A percentile compares a stretch with the other conserved stretches of the same genome.
Evolutionary conservation across 2,113 vertebrate genomes (phyloP).

Genomic region (Leptobrachium leishanense): DNA sequence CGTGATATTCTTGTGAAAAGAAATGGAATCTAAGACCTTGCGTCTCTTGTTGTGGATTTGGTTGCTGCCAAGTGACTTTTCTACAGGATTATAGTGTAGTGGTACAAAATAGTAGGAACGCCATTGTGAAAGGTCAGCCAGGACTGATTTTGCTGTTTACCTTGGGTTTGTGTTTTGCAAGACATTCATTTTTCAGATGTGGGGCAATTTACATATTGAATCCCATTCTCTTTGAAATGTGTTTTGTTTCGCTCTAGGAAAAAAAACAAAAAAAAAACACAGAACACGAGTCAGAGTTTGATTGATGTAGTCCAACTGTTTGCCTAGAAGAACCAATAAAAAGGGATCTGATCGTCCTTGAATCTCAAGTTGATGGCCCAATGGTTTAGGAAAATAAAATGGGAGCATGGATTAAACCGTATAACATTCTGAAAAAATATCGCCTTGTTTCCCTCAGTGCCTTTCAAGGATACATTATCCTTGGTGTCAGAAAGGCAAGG

Average conservation of each 20-base stretch:
- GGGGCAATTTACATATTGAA: constrained; percentile 43
- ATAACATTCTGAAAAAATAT: not conserved
- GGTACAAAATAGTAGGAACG: constrained; percentile 14
- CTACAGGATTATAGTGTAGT: not conserved
- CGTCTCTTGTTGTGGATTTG: not conserved
- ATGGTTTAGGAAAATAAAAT: not conserved
- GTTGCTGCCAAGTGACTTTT: not conserved
- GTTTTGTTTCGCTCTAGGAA: constrained; percentile 29
- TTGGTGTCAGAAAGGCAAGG: not conserved
- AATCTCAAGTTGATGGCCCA: constrained; percentile 16
- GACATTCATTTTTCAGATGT: constrained; percentile 40
- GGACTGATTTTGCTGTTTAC: constrained; percentile 12
- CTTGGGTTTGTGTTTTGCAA: not conserved
- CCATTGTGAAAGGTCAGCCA: constrained; percentile 36
- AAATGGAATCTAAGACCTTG: not conserved
- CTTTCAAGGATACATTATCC: not conserved
- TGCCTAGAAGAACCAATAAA: not conserved
- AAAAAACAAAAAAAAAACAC: not conserved
- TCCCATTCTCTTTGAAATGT: constrained; percentile 20
- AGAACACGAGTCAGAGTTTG: not conserved
- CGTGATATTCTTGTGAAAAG: no score
- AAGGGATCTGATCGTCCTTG: constrained; percentile 18
- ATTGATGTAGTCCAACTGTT: constrained; percentile 39
- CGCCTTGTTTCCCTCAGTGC: not conserved
- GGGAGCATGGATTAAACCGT: not conserved